A percentile compares a stretch with the other conserved stretches of the same genome.
Evolutionary conservation across 2,113 vertebrate genomes (phyloP).

Genomic region (Leptodactylus fuscus): DNA sequence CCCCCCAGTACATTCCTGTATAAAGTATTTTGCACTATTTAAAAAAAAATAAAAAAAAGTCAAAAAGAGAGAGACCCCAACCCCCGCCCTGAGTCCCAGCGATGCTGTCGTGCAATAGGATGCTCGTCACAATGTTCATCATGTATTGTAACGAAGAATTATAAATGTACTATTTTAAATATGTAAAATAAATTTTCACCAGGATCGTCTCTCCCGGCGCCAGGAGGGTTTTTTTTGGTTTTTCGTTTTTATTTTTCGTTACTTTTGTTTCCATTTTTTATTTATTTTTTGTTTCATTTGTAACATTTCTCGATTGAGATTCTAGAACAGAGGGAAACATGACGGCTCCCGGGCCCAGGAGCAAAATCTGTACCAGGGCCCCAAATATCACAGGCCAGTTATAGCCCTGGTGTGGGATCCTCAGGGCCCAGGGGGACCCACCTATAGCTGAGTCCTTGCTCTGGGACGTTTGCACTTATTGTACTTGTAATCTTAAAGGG

Average conservation of each 20-base stretch:
- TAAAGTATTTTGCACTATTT: slow-evolving; percentile 99
- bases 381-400: background rate
- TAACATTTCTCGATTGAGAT: background rate
- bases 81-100: slow-evolving; percentile 70
- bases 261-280: background rate
- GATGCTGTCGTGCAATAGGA: slow-evolving; percentile 97
- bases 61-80: background rate
- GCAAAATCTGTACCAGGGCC: background rate
- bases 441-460: too few species aligned
- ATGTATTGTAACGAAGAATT: slow-evolving; percentile 92
- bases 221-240: slow-evolving; percentile 62
- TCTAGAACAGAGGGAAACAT: background rate
- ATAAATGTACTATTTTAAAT: slow-evolving; percentile 98
- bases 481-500: background rate
- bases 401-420: background rate
- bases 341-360: background rate
- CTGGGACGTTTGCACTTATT: background rate
- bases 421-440: background rate
- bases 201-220: slow-evolving; percentile 83
- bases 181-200: slow-evolving; percentile 98
- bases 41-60: slow-evolving; percentile 74
- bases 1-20: slow-evolving; percentile 94
- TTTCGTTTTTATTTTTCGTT: background rate
- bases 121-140: slow-evolving; percentile 86
- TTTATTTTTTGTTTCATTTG: background rate